Evolutionary conservation across 2,888 invertebrate genomes (phyloP).

Genomic region (Colletes collaris): DNA sequence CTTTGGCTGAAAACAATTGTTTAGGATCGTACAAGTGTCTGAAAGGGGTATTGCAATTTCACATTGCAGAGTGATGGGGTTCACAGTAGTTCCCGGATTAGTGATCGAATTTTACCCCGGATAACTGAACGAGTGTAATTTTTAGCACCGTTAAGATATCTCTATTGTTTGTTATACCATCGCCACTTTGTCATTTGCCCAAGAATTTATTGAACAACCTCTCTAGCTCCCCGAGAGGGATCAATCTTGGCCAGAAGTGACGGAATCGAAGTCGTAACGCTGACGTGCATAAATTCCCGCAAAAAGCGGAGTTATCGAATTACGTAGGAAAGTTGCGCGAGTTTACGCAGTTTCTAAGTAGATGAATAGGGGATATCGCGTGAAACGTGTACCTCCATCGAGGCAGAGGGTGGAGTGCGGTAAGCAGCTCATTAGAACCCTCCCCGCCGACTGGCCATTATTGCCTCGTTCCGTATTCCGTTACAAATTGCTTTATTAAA

Average conservation of each 20-base stretch:
- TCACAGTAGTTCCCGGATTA: too few species aligned
- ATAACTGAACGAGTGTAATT: too few species aligned
- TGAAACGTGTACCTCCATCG: slow-evolving; percentile 58
- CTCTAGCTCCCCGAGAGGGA: not conserved
- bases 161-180: too few species aligned
- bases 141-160: too few species aligned
- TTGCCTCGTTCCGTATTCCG: slow-evolving; percentile 83
- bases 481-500: slow-evolving; percentile 84
- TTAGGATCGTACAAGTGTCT: too few species aligned
- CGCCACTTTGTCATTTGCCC: too few species aligned
- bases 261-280: slow-evolving; percentile 19
- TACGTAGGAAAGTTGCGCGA: slow-evolving; percentile 54
- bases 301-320: slow-evolving; percentile 63
- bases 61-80: too few species aligned
- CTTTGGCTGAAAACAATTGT: too few species aligned
- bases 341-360: slow-evolving; percentile 67
- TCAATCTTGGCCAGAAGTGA: slow-evolving; percentile 32
- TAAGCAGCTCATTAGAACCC: slow-evolving; percentile 83
- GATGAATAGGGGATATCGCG: slow-evolving; percentile 66
- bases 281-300: slow-evolving; percentile 54
- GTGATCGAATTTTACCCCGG: too few species aligned
- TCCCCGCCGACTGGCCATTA: slow-evolving; percentile 82
- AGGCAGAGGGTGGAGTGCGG: slow-evolving; percentile 76
- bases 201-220: too few species aligned
- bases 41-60: too few species aligned